phyloP scores from a whole-genome alignment of 2,113 vertebrate genomes.

The Urocynchramus pylzowi region DNA sequence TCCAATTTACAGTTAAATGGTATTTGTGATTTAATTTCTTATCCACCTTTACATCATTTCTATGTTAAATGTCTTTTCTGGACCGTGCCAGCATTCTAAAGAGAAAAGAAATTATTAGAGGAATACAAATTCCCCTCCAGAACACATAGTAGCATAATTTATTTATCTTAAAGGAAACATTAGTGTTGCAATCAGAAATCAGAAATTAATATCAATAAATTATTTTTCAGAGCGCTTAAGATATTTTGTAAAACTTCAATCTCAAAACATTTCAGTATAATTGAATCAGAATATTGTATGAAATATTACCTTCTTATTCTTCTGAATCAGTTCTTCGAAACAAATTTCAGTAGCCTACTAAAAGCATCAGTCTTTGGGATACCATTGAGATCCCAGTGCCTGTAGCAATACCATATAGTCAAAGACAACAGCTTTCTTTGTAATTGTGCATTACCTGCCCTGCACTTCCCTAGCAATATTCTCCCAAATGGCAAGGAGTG shows the following conservation, averaged over 20 bases:
- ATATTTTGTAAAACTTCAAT: not conserved
- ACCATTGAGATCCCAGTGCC: not conserved
- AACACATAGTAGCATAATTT: not conserved
- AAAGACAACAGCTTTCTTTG: not conserved
- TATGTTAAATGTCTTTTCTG: not conserved
- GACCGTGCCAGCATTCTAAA: not conserved
- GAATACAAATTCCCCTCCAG: not conserved
- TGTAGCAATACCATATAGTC: not conserved
- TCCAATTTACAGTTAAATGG: not conserved
- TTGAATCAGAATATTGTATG: not conserved
- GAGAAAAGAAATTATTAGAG: not conserved
- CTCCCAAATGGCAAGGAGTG: not conserved
- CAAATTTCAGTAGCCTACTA: not conserved
- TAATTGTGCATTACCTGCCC: not conserved
- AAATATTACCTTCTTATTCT: not conserved
- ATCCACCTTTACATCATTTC: not conserved
- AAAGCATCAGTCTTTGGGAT: not conserved
- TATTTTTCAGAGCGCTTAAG: not conserved
- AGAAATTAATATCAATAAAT: not conserved
- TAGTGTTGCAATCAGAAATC: not conserved
- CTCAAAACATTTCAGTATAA: not conserved
- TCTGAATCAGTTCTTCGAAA: not conserved
- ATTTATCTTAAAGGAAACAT: not conserved
- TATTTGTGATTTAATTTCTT: not conserved
- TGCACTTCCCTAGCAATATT: not conserved